phyloP scores from a whole-genome alignment of 2,888 invertebrate genomes.

The Boloria euphrosyne region DNA sequence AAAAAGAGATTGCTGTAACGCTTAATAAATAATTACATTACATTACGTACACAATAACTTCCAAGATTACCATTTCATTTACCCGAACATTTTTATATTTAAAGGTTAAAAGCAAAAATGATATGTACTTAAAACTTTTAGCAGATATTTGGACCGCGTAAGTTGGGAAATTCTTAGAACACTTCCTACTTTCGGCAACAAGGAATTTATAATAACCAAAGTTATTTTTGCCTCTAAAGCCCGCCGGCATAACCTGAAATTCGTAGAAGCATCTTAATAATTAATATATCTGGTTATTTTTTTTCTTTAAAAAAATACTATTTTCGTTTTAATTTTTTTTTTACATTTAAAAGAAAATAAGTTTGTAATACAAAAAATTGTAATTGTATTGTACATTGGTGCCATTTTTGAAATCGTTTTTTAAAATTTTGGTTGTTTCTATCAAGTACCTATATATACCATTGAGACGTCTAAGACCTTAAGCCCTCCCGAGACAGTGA shows the following conservation, averaged over 20 bases:
- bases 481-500: no score
- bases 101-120: not conserved
- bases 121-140: not conserved
- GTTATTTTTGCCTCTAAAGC: conserved; percentile 19
- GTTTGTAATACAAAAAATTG: no score
- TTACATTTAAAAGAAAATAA: no score
- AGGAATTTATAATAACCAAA: conserved; percentile 23
- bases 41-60: no score
- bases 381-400: no score
- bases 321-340: no score
- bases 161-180: conserved; percentile 14
- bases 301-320: not conserved
- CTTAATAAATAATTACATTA: no score
- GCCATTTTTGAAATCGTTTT: no score
- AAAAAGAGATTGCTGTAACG: no score
- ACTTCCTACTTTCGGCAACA: conserved; percentile 13
- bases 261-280: conserved; percentile 3
- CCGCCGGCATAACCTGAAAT: conserved; percentile 12
- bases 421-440: no score
- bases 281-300: conserved; percentile 13
- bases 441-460: no score
- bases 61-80: not conserved
- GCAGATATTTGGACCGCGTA: conserved; percentile 1
- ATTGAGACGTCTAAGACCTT: no score
- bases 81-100: not conserved